Evolutionary conservation across 2,888 invertebrate genomes (phyloP).

Genomic region (Hypena proboscidalis): DNA sequence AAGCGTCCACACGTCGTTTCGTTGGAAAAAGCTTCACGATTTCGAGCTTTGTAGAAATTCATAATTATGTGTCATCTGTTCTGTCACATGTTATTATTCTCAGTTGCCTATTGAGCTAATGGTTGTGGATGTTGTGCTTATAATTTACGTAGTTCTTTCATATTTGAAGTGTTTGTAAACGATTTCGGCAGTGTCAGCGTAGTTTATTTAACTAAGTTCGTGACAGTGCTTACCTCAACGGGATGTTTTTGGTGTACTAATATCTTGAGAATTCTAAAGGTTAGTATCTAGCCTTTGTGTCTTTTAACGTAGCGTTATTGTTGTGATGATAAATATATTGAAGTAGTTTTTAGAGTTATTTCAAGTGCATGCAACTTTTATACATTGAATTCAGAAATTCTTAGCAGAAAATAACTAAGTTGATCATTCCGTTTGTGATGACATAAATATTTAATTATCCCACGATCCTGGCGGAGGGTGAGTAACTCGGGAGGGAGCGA

Average conservation of each 20-base stretch:
- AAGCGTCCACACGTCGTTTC: conserved; percentile 48
- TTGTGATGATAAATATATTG: background rate
- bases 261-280: conserved; percentile 64
- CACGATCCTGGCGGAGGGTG: conserved; percentile 72
- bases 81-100: conserved; percentile 46
- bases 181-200: conserved; percentile 65
- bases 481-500: conserved; percentile 63
- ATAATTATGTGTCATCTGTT: conserved; percentile 64
- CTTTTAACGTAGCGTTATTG: background rate
- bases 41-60: conserved; percentile 76
- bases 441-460: conserved; percentile 83
- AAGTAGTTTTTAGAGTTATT: background rate
- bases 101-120: conserved; percentile 43
- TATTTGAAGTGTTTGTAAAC: conserved; percentile 58
- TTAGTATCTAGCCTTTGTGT: conserved; percentile 33
- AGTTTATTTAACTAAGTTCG: conserved; percentile 70
- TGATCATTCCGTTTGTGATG: conserved; percentile 56
- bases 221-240: conserved; percentile 69
- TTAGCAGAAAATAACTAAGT: conserved; percentile 27
- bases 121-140: conserved; percentile 55
- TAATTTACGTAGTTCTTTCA: conserved; percentile 30
- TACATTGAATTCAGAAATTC: conserved; percentile 5
- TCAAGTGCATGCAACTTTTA: background rate
- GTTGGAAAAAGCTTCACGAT: conserved; percentile 64
- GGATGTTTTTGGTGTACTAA: conserved; percentile 69